Evolutionary conservation across 1,140 invertebrate species (phyloP), one percentile per base, ranked within the genome.

Genomic region (Frieseomelitta varia): DNA sequence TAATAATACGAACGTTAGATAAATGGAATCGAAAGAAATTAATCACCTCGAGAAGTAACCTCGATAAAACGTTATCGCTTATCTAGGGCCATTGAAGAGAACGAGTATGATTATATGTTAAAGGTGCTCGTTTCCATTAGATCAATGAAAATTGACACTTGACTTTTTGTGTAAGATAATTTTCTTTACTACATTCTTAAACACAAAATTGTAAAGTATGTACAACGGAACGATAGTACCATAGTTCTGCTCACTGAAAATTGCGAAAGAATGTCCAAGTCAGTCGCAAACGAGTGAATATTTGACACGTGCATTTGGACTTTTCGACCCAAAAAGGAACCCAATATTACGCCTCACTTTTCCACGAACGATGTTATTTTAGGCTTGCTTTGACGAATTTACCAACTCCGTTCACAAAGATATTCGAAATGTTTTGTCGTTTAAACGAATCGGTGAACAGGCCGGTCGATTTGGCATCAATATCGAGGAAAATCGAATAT

Each of bases 1-100:
- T 47, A 8, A 47, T 47, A 47, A 19, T 11, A 34, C 12, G 53
- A 53, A 17, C 10, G 17, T 1, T 12, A 17, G 12, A 58, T 27
- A 65, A 79, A 72, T 12, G 47, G 21, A 27, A 61, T 24, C 30
- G 56, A 61, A 58, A 88, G 79, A 79, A 88, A 88, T 51, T 88
- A 79, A 88, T 85, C 79, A 79, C 58, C n/a, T n/a, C 39, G 67
- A 30, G 63, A 75, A 58, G 30, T 24, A n/a, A 12, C 58, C 0
- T 67, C 17, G 39, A 39, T 39, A 39, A 39, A 39, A 39, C 39
- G 39, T 39, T 39, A 39, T 39, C 39, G 39, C 39, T 39, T 39
- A 39, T 39, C 39, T 39, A 6, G 39, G 39, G 6, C 39, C 39
- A 47, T 47, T 47, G 39, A 47, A 47, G 6, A 0, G 39, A 6